Evolutionary conservation across 2,888 invertebrate species (phyloP).

Genomic region (Tipula lateralis): DNA sequence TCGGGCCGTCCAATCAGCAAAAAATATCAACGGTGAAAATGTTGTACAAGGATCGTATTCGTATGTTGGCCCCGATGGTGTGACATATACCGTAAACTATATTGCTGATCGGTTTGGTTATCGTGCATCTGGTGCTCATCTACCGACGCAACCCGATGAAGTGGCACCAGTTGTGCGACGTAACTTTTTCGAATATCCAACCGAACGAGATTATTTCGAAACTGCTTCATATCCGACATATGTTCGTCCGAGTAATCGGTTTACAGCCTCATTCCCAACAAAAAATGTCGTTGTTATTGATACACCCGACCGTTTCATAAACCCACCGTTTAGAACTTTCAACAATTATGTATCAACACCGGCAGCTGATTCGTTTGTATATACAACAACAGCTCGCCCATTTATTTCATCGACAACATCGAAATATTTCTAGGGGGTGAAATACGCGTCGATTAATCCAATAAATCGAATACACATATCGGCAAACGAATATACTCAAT

Average conservation of each 20-base stretch:
- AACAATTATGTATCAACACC: not conserved
- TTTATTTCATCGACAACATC: not conserved
- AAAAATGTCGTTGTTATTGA: not conserved
- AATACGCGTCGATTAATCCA: not conserved
- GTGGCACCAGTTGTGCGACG: not conserved
- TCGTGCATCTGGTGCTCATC: slow-evolving; percentile 32
- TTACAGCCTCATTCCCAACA: not conserved
- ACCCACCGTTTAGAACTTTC: not conserved
- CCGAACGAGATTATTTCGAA: not conserved
- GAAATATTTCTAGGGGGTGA: not conserved
- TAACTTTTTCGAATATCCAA: not conserved
- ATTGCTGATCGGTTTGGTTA: slow-evolving; percentile 33
- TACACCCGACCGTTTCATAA: not conserved
- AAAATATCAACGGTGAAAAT: slow-evolving; percentile 28
- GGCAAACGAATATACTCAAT: not conserved
- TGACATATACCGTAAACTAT: slow-evolving; percentile 32
- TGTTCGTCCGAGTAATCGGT: not conserved
- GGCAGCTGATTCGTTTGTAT: not conserved
- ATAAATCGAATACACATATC: not conserved
- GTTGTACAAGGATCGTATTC: slow-evolving; percentile 33
- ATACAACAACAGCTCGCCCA: not conserved
- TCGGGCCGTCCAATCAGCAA: slow-evolving; percentile 31
- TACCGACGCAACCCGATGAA: slow-evolving; percentile 32
- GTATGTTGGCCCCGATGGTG: slow-evolving; percentile 34
- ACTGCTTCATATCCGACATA: not conserved